Evolutionary conservation across 2,113 vertebrate genomes (phyloP).

Genomic region (Sterna hirundo): DNA sequence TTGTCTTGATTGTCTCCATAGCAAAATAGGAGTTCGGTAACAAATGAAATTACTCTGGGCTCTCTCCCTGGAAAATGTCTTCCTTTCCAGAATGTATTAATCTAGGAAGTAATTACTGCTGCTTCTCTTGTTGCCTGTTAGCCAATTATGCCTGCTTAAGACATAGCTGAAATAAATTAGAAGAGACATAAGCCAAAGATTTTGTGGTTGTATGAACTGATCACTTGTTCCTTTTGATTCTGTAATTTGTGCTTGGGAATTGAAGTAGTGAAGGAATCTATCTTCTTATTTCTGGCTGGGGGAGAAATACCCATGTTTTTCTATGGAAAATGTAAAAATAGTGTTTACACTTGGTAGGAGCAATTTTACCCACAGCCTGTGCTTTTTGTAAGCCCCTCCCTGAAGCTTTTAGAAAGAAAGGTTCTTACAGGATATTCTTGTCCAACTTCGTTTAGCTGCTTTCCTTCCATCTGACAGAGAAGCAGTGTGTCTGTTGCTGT

Average conservation of each 20-base stretch:
- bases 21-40: neutral
- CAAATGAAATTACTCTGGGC: neutral
- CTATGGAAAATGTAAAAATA: neutral
- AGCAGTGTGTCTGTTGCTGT: neutral
- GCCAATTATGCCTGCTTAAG: neutral
- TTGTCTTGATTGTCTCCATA: neutral
- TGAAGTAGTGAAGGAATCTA: neutral
- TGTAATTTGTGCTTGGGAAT: neutral
- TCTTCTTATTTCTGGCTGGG: neutral
- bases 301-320: neutral
- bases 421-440: neutral
- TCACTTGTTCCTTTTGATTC: neutral
- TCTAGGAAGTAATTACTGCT: neutral
- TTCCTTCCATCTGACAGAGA: neutral
- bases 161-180: neutral
- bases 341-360: neutral
- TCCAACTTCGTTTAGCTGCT: neutral
- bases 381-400: neutral
- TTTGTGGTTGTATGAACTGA: neutral
- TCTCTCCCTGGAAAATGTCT: neutral
- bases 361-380: neutral
- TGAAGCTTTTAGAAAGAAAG: neutral
- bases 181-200: neutral
- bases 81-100: neutral
- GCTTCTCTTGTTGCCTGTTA: neutral